phyloP scores from a whole-genome alignment of 1,140 invertebrate genomes.

The Penaeus indicus region DNA sequence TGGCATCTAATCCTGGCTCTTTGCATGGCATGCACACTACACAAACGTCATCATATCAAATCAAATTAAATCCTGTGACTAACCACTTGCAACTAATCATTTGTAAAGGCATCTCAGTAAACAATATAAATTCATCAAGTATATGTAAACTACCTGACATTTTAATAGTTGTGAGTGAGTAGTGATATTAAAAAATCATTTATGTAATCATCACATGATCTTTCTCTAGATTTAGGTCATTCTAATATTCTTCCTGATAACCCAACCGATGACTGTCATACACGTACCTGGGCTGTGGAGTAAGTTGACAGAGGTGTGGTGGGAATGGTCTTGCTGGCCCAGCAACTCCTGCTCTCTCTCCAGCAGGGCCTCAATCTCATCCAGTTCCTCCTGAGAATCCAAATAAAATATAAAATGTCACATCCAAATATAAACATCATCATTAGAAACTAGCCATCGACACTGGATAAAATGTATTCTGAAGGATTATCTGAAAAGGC shows the following conservation, averaged over 20 bases:
- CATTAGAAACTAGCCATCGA: too few species aligned
- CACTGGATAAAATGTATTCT: too few species aligned
- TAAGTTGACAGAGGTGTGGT: conserved; percentile 27
- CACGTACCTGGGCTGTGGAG: conserved; percentile 42
- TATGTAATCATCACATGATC: background rate
- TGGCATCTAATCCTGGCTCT: too few species aligned
- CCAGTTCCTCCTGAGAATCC: conserved; percentile 40
- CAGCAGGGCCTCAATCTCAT: conserved; percentile 51
- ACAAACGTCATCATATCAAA: too few species aligned
- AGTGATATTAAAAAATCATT: background rate
- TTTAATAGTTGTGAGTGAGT: background rate
- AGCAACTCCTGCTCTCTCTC: conserved; percentile 39
- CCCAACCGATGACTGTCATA: background rate
- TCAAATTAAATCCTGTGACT: too few species aligned
- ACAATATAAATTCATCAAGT: too few species aligned
- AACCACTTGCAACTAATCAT: too few species aligned
- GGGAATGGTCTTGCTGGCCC: conserved; percentile 27
- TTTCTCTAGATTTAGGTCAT: background rate
- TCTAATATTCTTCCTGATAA: background rate
- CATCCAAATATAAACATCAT: too few species aligned
- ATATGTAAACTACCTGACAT: too few species aligned
- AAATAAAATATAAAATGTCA: background rate
- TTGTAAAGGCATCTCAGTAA: too few species aligned
- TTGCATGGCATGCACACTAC: too few species aligned
- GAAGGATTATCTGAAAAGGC: too few species aligned